These are phyloP conservation scores for Proterorhinus semilunaris DNA, from an alignment of 2,113 vertebrate species.

Conservation along the genomic window DNA sequence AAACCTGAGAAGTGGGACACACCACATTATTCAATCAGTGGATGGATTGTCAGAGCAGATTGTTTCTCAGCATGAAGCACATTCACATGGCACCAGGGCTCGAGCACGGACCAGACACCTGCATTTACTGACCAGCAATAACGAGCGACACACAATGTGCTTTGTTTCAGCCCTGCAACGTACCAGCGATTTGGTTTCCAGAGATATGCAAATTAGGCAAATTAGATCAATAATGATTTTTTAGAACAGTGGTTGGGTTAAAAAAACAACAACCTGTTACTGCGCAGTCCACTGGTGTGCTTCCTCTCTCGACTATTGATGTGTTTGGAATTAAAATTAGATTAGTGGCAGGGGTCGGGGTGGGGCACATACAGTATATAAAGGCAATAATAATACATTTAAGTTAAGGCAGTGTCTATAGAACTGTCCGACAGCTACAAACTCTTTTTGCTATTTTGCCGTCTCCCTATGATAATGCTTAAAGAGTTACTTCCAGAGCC, in stretches of 20 bases:
- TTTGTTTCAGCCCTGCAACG: slow-evolving; percentile 7
- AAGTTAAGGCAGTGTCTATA: too few relatives aligned
- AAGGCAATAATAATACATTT: too few relatives aligned
- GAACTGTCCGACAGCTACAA: too few relatives aligned
- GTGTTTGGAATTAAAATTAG: slow-evolving; percentile 1
- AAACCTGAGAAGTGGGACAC: slow-evolving; percentile 25
- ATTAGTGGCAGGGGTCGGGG: not conserved
- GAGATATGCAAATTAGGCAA: slow-evolving; percentile 3
- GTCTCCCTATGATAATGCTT: too few relatives aligned
- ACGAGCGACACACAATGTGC: slow-evolving; percentile 11
- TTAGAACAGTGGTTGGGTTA: not conserved
- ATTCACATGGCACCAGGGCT: slow-evolving; percentile 14
- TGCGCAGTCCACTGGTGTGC: not conserved
- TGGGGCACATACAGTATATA: not conserved
- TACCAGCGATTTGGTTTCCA: not conserved
- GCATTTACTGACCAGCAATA: slow-evolving; percentile 3
- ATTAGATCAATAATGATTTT: slow-evolving; percentile 1
- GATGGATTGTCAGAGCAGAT: slow-evolving; percentile 27
- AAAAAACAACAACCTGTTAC: slow-evolving; percentile 4
- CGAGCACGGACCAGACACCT: slow-evolving; percentile 7
- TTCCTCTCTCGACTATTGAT: not conserved
- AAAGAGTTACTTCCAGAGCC: too few relatives aligned
- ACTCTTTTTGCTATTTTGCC: too few relatives aligned
- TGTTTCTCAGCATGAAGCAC: slow-evolving; percentile 30
- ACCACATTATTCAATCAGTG: slow-evolving; percentile 14